Percentiles rank a stretch among this genome's conserved stretches.
These are phyloP conservation scores for Brachypodius melanocephalos DNA, from an alignment of 2,113 vertebrate species.

Conservation along the genomic window DNA sequence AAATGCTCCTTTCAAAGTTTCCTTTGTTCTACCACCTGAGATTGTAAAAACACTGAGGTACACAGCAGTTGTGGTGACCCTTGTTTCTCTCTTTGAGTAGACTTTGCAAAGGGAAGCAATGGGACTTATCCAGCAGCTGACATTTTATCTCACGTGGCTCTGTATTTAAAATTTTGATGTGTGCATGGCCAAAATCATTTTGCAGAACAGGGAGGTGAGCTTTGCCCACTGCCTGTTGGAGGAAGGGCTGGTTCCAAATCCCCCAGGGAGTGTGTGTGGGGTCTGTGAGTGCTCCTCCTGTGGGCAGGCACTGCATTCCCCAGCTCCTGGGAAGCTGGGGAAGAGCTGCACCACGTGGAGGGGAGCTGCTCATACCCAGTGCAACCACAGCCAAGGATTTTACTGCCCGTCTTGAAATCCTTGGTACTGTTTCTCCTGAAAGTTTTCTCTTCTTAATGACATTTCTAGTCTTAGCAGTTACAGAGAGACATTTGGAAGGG, in stretches of 20 bases:
- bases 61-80: neutral
- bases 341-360: neutral
- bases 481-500: neutral
- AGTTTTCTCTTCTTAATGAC: neutral
- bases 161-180: neutral
- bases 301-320: neutral
- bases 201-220: neutral
- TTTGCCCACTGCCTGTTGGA: neutral
- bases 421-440: neutral
- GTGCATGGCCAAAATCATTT: neutral
- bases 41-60: neutral
- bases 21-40: neutral
- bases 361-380: neutral
- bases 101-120: neutral
- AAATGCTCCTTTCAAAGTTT: neutral
- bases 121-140: neutral
- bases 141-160: neutral
- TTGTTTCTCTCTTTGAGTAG: neutral
- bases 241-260: neutral
- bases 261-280: neutral
- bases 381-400: neutral
- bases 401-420: neutral
- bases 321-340: neutral
- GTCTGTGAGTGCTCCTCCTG: neutral
- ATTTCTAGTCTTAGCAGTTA: neutral